Evolutionary conservation across 1,140 invertebrate species (phyloP).

Genomic region (Ridgeia piscesae): DNA sequence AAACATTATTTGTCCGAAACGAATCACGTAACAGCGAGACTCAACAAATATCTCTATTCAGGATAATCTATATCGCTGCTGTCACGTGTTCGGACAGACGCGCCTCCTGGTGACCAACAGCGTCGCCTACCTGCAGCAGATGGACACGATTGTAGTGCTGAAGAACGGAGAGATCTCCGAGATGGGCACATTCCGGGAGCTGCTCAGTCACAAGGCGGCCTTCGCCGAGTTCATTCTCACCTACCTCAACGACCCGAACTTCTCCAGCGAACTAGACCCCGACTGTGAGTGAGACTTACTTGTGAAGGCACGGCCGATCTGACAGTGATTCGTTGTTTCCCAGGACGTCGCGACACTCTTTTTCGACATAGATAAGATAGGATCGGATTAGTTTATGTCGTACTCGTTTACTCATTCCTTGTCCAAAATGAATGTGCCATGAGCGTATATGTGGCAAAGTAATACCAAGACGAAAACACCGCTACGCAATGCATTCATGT

Average conservation of each 20-base stretch:
- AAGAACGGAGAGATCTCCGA: slow-evolving; percentile 24
- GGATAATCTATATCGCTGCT: background rate
- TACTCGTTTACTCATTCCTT: background rate
- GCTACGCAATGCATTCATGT: too few species aligned
- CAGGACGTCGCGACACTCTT: too few species aligned
- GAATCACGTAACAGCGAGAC: too few species aligned
- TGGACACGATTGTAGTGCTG: slow-evolving; percentile 27
- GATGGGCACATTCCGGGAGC: slow-evolving; percentile 27
- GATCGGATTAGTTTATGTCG: too few species aligned
- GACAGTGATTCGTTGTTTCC: background rate
- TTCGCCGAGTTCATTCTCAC: slow-evolving; percentile 21
- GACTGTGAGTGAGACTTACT: background rate
- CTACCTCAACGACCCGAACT: background rate
- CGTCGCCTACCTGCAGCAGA: slow-evolving; percentile 23
- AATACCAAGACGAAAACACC: too few species aligned
- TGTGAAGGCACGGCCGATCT: background rate
- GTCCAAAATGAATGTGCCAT: too few species aligned
- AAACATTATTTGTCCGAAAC: too few species aligned
- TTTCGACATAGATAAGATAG: too few species aligned
- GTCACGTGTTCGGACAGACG: slow-evolving; percentile 1
- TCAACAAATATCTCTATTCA: too few species aligned
- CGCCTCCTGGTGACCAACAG: slow-evolving; percentile 29
- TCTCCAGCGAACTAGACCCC: background rate
- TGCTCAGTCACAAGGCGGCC: slow-evolving; percentile 11
- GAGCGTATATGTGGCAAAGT: too few species aligned